Base-by-base conservation (phyloP, 1,140 invertebrate species). In the Ephestia elutella region DNA sequence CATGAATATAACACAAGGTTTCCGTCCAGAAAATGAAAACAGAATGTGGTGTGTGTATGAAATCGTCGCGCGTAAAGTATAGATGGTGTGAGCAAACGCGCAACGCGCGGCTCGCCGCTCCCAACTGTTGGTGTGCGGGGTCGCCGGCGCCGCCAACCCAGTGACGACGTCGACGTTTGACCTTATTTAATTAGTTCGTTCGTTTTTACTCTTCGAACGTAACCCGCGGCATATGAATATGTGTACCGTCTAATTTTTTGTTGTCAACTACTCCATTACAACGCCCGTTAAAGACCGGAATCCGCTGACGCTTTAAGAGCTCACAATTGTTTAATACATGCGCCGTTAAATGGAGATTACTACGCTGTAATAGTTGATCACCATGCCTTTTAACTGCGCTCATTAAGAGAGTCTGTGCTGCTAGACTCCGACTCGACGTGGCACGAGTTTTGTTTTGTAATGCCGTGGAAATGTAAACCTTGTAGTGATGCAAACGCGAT, bases 121-220 rank as follows among this genome's bases (percentile, higher is more conserved):
- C 70, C 63, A 71, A 84, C 83, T 84, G 75, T 67, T 73, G 71
- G 61, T 59, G 70, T 58, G 64, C 75, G 70, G 61, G 54, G 63
- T 62, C 68, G 48, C 65, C 68, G 21, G 59, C 68, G 65, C 65
- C 66, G 70, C 56, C 65, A 25, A 73, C 72, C 69, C 75, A 73
- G n/a, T 15, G 50, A 60, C 66, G 71, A 56, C 68, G 64, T 62
- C 74, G 75, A 85, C 85, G 82, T 80, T 86, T 87, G 85, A 87
- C 85, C 85, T 84, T 87, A 87, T 87, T 87, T 86, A 87, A 87
- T 87, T 87, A 87, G 78, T 87, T 82, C 77, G 81, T 84, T 87
- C 85, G 75, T 87, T 86, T n/a, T 87, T 87, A 87, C 80, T 87
- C 80, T 85, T 80, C 71, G 69, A 81, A 82, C 77, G 75, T 85